Evolutionary conservation across 2,888 invertebrate species (phyloP).

Genomic region (Cheilosia pagana): DNA sequence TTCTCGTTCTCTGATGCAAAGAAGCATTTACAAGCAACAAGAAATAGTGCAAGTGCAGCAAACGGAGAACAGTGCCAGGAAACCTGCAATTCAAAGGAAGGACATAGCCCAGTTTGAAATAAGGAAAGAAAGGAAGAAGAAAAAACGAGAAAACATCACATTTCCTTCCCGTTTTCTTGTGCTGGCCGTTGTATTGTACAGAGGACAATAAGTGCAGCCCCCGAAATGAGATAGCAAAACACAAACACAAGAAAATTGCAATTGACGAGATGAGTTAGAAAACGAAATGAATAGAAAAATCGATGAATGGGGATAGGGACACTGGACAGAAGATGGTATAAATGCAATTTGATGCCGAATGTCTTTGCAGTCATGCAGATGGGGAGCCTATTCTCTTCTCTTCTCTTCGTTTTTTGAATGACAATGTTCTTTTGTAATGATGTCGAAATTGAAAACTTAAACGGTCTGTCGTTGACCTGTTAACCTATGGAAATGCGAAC

Average conservation of each 20-base stretch:
- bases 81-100: constrained; percentile 19
- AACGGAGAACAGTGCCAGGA: constrained; percentile 29
- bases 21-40: constrained; percentile 38
- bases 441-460: background rate
- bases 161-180: constrained; percentile 27
- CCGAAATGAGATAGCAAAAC: constrained; percentile 65
- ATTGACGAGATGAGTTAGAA: constrained; percentile 28
- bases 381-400: constrained; percentile 10
- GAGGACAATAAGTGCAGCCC: constrained; percentile 30
- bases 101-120: constrained; percentile 45
- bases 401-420: constrained; percentile 6
- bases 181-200: constrained; percentile 1
- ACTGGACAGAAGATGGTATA: constrained; percentile 20
- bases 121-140: background rate
- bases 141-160: constrained; percentile 23
- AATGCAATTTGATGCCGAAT: constrained; percentile 55
- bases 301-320: constrained; percentile 41
- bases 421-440: background rate
- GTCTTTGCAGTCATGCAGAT: constrained; percentile 56
- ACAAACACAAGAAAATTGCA: constrained; percentile 51
- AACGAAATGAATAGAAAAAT: constrained; percentile 28
- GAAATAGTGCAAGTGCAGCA: constrained; percentile 40
- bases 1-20: constrained; percentile 9
- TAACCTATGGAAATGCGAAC: too few species aligned
- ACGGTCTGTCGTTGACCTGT: too few species aligned